These are phyloP conservation scores for silkworm (Bombyx mori) DNA, from an alignment of 1,140 invertebrate species.

Conservation along the genomic window ASM3026992v2 NC_085118.1:10095501-10096000, in stretches of 20 bases:
- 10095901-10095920: no score
- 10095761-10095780: not conserved
- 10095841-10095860: no score
- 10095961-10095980: no score
- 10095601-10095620: slow-evolving; percentile 82
- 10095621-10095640: slow-evolving; percentile 83
- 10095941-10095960: no score
- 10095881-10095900: no score
- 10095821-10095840: no score
- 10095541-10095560: slow-evolving; percentile 80
- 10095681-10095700: slow-evolving; percentile 63
- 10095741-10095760: not conserved
- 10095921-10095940: no score
- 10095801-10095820: no score
- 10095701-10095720: no score
- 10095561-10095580: slow-evolving; percentile 80
- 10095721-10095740: not conserved
- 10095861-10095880: no score
- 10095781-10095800: not conserved
- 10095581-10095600: slow-evolving; percentile 65
- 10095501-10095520: slow-evolving; percentile 71
- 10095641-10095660: slow-evolving; percentile 76
- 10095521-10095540: slow-evolving; percentile 76
- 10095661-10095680: slow-evolving; percentile 70
- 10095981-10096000: no score